phyloP scores from a whole-genome alignment of 1,140 invertebrate genomes.

The Myzus persicae region DNA sequence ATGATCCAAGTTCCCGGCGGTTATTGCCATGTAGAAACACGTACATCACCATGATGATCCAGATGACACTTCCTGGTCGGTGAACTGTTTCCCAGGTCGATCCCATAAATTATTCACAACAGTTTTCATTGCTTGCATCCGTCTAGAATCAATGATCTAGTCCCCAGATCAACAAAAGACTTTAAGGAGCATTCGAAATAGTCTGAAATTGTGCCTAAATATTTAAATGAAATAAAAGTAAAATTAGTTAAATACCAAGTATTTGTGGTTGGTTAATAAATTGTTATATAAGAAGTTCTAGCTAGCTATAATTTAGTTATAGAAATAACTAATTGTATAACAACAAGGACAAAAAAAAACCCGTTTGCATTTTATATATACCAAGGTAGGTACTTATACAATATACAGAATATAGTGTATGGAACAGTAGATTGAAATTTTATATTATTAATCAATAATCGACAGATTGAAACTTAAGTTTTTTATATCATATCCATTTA shows the following conservation, averaged over 20 bases:
- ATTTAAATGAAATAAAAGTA: not conserved
- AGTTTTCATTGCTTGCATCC: constrained; percentile 47
- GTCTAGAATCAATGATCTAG: constrained; percentile 20
- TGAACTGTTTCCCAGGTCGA: constrained; percentile 15
- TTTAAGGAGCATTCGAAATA: not conserved
- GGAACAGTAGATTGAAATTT: not conserved
- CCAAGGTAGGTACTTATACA: not conserved
- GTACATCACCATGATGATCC: not conserved
- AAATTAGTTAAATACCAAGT: not conserved
- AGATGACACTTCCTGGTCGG: not conserved
- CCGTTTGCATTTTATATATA: not conserved
- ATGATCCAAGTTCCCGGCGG: not conserved
- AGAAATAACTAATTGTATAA: not conserved
- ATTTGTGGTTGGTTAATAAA: not conserved
- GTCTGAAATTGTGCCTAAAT: not conserved
- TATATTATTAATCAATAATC: not conserved
- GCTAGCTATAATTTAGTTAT: not conserved
- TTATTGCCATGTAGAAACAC: not conserved
- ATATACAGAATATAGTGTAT: not conserved
- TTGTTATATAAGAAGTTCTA: not conserved
- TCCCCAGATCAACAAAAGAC: not conserved
- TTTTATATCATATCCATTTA: not conserved
- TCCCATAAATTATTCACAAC: constrained; percentile 39
- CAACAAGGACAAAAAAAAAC: not conserved
- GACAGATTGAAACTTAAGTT: not conserved